A percentile compares a stretch with the other conserved stretches of the same genome.
Conservation (phyloP, 1,140 invertebrate genomes). For the Eciton burchellii region DNA sequence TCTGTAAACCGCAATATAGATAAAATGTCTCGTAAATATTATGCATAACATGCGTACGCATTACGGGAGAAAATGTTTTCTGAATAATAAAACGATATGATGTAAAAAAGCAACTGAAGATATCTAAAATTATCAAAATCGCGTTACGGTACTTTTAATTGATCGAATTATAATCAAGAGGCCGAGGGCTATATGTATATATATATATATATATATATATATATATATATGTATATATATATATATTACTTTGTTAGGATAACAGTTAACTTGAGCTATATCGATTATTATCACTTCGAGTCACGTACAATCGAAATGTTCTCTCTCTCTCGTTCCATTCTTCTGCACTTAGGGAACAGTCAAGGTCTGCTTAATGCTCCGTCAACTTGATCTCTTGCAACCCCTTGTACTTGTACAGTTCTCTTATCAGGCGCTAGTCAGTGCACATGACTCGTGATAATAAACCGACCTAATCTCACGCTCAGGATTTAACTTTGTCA, state of each 20-base stretch:
- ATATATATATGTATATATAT: background rate
- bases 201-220: background rate
- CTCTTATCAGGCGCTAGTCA: background rate
- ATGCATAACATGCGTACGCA: too few species aligned
- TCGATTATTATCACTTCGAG: background rate
- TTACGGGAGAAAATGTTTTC: too few species aligned
- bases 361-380: background rate
- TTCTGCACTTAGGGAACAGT: background rate
- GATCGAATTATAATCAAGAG: constrained; percentile 13
- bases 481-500: background rate
- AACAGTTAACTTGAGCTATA: background rate
- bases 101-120: constrained; percentile 3
- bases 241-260: background rate
- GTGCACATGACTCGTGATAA: background rate
- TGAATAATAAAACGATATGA: too few species aligned
- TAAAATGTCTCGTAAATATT: too few species aligned
- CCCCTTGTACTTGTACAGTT: constrained; percentile 9
- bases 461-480: background rate
- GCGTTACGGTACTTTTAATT: background rate
- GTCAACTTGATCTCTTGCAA: background rate
- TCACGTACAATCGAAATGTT: background rate
- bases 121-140: background rate
- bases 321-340: background rate
- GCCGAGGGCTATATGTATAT: background rate
- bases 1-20: too few species aligned